These are phyloP conservation scores for Podilymbus podiceps DNA, from an alignment of 2,113 vertebrate genomes.

Conservation along the genomic window DNA sequence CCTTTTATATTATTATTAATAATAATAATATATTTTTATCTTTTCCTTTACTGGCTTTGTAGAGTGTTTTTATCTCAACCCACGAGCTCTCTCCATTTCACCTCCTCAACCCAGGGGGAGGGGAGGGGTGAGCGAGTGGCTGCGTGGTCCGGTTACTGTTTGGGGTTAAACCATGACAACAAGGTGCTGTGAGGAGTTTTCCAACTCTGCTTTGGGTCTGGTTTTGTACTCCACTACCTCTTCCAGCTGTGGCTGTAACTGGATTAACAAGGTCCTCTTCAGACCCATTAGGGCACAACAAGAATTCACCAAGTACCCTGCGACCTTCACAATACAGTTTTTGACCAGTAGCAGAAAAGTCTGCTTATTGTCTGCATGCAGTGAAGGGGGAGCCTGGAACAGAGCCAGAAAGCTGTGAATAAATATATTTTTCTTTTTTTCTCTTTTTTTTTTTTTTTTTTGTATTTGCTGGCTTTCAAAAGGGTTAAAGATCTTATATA, in stretches of 20 bases:
- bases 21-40: no score
- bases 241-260: background rate
- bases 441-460: background rate
- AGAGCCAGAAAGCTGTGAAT: background rate
- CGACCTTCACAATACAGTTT: rapidly evolving
- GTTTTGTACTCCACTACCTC: background rate
- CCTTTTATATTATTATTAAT: no score
- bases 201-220: background rate
- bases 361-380: background rate
- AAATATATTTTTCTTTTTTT: background rate
- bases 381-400: background rate
- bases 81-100: no score
- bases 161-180: no score
- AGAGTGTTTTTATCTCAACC: no score
- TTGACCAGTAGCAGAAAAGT: background rate
- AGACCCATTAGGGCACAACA: background rate
- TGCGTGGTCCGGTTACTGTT: no score
- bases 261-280: background rate
- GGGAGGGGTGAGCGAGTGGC: no score
- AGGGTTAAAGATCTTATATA: background rate
- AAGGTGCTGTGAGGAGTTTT: background rate
- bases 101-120: no score
- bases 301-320: background rate
- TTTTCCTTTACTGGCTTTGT: no score
- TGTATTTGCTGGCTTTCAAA: background rate